Percentiles rank a stretch among this genome's conserved stretches.
These are phyloP conservation scores for Helarctos malayanus DNA, from an alignment of 2,797 vertebrate species.

Conservation along the genomic window DNA sequence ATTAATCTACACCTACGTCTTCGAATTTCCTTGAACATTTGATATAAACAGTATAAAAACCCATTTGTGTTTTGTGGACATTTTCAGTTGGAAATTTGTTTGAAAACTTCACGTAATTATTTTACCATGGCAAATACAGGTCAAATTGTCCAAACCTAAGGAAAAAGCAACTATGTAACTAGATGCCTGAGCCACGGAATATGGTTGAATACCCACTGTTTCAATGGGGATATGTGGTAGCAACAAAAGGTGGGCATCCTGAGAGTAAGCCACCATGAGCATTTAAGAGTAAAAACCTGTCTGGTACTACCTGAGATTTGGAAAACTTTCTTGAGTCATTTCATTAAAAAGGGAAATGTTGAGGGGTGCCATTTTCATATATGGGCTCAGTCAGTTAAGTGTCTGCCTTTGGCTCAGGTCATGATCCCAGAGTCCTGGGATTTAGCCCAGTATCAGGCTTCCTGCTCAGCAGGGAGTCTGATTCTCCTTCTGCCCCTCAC, in stretches of 20 bases:
- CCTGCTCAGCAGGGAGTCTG: too few relatives aligned
- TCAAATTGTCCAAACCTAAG: neutral
- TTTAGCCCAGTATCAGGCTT: too few relatives aligned
- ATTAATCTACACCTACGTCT: neutral
- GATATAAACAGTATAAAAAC: neutral
- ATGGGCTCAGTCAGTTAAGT: too few relatives aligned
- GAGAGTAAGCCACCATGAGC: neutral
- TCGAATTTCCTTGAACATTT: neutral
- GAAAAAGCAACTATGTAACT: neutral
- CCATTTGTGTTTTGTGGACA: neutral
- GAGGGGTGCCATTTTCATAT: neutral
- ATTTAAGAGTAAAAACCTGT: constrained; percentile 35
- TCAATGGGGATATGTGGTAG: neutral
- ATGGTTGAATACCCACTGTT: constrained; percentile 66
- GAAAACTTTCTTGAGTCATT: neutral
- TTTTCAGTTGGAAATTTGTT: neutral
- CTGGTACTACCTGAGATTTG: neutral
- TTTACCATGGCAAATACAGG: neutral
- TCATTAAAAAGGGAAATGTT: neutral
- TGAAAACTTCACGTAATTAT: neutral
- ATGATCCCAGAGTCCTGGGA: too few relatives aligned
- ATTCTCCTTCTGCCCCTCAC: too few relatives aligned
- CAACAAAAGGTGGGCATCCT: neutral
- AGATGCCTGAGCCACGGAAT: constrained; percentile 71
- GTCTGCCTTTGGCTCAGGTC: too few relatives aligned